Evolutionary conservation across 2,888 invertebrate species (phyloP), one percentile per base, ranked within the genome.

Genomic region (Drosophila conformis): DNA sequence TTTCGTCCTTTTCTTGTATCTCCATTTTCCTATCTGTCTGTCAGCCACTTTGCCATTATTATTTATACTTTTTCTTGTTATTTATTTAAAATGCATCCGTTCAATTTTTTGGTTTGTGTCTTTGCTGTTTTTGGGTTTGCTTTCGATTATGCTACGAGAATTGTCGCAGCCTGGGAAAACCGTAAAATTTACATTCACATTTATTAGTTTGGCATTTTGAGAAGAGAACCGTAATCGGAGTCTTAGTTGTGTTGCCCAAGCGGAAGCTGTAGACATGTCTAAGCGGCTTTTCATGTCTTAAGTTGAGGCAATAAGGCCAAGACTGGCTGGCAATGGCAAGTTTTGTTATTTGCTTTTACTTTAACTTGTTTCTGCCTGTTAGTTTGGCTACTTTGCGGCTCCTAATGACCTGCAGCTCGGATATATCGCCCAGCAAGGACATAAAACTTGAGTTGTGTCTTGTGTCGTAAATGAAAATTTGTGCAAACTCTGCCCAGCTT

Each of bases 221-320:
- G 27, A 56, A 58, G 59, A 27, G 73, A 51, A 21, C 57, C 46
- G 21, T 46, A 63, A 38, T 38, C 35, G 35, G 25, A n/a, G 31
- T 56, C 36, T 25, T 52, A 35, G 38, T 77, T 46, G 46, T 62
- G 57, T 58, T 35, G 58, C 36, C 57, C 57, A 46, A 60, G 70
- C 83, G 88, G 87, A 85, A 73, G 75, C 69, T 88, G 71, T 75
- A 63, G 69, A 83, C 88, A 85, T 69, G 73, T 73, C 73, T 87
- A 89, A 85, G 88, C 88, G 77, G 85, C 86, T 85, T 85, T 85
- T 51, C 73, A 59, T 76, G 73, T 68, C 73, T 63, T 69, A 74
- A 75, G 69, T 73, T 61, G 27, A 60, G 63, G 69, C 73, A 40
- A 56, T 42, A 73, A 40, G 36, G 64, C 51, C 48, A 4, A 8